Evolutionary conservation across 1,140 invertebrate species (phyloP).

Genomic region (Nasonia vitripennis): DNA sequence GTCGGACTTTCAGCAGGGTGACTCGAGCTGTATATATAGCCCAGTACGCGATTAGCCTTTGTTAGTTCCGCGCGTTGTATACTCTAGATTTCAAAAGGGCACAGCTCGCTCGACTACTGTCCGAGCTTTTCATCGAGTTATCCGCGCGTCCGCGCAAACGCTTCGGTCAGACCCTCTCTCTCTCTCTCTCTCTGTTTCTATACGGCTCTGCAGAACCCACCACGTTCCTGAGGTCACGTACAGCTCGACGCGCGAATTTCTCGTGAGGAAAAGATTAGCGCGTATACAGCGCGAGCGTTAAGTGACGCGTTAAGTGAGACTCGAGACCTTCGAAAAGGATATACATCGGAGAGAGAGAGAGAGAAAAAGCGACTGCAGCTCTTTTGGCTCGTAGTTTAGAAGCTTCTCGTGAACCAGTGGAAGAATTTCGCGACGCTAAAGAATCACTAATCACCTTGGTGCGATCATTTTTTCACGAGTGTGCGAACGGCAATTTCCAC

Average conservation of each 20-base stretch:
- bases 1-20: constrained; percentile 9
- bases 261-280: background rate
- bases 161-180: too few species aligned
- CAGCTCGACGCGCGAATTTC: background rate
- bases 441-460: background rate
- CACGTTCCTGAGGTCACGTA: background rate
- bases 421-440: background rate
- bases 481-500: background rate
- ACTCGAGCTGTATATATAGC: background rate
- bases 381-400: background rate
- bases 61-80: constrained; percentile 2
- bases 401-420: background rate
- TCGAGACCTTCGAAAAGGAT: background rate
- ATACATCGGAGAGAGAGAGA: too few species aligned
- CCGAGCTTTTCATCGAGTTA: constrained; percentile 33
- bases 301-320: background rate
- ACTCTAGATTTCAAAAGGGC: constrained; percentile 24
- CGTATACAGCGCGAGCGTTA: background rate
- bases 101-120: background rate
- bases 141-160: too few species aligned
- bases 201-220: background rate
- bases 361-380: background rate
- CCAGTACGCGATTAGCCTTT: constrained; percentile 23
- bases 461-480: background rate
- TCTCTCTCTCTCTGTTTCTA: background rate